Base-by-base conservation (phyloP, 2,113 vertebrate species). In the Aleadryas rufinucha region DNA sequence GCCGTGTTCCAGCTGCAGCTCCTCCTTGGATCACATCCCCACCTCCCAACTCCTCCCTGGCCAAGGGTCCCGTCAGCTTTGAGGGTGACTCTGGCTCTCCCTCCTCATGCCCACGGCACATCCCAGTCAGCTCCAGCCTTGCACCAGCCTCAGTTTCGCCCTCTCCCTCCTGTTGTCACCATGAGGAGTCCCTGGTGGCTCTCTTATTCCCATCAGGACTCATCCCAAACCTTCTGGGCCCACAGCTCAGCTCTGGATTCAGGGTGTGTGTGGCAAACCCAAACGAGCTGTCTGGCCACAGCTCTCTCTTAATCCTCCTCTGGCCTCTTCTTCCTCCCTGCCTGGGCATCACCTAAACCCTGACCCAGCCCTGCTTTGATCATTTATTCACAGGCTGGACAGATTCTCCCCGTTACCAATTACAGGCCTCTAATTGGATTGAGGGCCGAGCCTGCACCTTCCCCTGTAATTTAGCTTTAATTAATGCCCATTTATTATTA, bases 401-500 rank as follows among this genome's bases (percentile, higher is more conserved):
- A 54, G 44, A 45, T 87, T 83, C 79, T 84, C 82, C 54, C 85
- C 4, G 0, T 84, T 86, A 74, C 4, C 28, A 97, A 89, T 89
- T 71, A 59, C 69, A 59, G 87, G 35, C 14, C 47, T 88, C 11
- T 88, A 88, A 90, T 53, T 86, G 93, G 92, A 91, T 64, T 11
- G 82, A 90, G 87, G 87, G 60, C 79, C 61, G 50, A 82, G 42
- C 52, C 64, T 42, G 63, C 66, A 83, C 89, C 84, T 94, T 95
- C 87, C 91, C 70, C 82, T 94, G 65, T 90, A 93, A 97, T 93
- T 91, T 65, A 87, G 66, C 65, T 91, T 96, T 96, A 96, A 97
- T 96, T 96, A 96, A 92, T 82, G 89, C 45, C 94, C 94, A 84
- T 95, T 94, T 68, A 84, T 95, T 95, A 94, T 94, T 82, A 91